Evolutionary conservation across 2,113 vertebrate genomes (phyloP).

Genomic region (Sinocyclocheilus anshuiensis): DNA sequence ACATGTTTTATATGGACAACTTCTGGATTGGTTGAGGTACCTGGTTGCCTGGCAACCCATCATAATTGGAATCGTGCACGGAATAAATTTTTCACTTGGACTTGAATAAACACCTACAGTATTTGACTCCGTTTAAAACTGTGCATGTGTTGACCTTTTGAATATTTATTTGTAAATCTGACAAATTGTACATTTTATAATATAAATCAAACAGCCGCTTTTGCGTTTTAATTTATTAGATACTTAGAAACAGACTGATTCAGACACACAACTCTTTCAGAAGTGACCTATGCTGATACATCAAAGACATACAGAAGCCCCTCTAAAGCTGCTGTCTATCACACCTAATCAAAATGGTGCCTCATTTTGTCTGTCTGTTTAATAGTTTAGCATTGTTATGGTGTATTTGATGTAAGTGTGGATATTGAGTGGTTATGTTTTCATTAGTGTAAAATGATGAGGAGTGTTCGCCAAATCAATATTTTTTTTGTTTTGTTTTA

Average conservation of each 20-base stretch:
- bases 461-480: neutral
- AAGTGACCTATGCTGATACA: neutral
- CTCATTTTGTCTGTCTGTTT: neutral
- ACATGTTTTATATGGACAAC: conserved; percentile 71
- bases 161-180: conserved; percentile 50
- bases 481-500: neutral
- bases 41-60: conserved; percentile 76
- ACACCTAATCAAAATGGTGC: conserved; percentile 18
- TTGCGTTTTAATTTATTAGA: conserved; percentile 44
- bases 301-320: conserved; percentile 18
- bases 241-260: neutral
- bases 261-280: neutral
- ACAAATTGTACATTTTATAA: conserved; percentile 46
- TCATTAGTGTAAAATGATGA: neutral
- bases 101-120: conserved; percentile 66
- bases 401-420: neutral
- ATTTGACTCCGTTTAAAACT: conserved; percentile 1
- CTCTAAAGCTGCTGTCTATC: conserved; percentile 16
- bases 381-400: neutral
- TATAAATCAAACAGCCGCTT: conserved; percentile 36
- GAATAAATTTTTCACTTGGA: conserved; percentile 75
- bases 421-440: neutral
- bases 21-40: conserved; percentile 78
- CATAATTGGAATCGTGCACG: conserved; percentile 72
- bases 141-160: conserved; percentile 34